Conservation (phyloP, 2,113 vertebrate genomes). For the Drymodes brunneopygia region DNA sequence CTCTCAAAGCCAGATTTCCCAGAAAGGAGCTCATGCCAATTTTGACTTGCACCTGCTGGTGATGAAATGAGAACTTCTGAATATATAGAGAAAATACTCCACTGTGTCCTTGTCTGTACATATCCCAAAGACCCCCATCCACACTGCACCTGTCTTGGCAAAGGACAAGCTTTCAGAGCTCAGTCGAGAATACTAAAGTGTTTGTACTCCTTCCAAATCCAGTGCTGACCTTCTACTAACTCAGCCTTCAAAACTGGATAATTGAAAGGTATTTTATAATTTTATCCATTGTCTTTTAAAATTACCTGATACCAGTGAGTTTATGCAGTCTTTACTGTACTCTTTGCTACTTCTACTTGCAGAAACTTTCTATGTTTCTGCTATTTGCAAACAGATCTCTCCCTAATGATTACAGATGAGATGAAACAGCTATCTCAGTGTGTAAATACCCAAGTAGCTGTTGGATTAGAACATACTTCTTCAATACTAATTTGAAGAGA, state of each 20-base stretch:
- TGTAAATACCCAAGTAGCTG: background rate
- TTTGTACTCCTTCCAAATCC: background rate
- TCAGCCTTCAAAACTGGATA: background rate
- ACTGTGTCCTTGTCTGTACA: background rate
- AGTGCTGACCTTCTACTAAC: background rate
- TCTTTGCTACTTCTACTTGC: background rate
- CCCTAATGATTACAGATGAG: background rate
- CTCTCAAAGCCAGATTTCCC: background rate
- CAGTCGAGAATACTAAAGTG: background rate
- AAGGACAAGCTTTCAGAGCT: background rate
- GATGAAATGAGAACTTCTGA: background rate
- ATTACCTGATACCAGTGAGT: background rate
- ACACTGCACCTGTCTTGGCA: background rate
- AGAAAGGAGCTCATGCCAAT: background rate
- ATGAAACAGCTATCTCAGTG: background rate
- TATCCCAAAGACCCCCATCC: background rate
- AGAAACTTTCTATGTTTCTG: background rate
- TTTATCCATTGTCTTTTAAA: background rate
- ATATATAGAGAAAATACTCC: background rate
- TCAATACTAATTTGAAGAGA: background rate
- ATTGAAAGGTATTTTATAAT: background rate
- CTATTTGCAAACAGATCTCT: background rate
- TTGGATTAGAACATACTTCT: background rate
- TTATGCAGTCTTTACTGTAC: background rate
- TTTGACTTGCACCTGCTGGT: background rate